Base-by-base conservation (phyloP, 1,140 invertebrate species). In the Drosophila obscura region DNA sequence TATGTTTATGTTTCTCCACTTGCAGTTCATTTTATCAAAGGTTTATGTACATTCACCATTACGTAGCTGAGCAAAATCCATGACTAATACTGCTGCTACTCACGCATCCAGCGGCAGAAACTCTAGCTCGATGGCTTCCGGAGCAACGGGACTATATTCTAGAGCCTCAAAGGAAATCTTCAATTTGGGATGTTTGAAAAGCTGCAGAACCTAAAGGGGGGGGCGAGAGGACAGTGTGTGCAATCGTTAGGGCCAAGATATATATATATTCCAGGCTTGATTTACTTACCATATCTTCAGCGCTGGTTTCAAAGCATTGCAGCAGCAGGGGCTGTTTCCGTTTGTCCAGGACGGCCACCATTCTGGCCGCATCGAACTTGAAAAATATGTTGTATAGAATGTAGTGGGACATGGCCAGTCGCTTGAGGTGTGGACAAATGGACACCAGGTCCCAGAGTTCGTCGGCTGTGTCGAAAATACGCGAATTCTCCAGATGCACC, bases 401-500 rank as follows among this genome's bases (percentile, higher is more conserved):
- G 16, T 56, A 49, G 4, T 52, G 57, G 26, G 35, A 48, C 13
- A 75, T 45, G 1, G 52, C 48, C 1, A 75, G 28, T 1, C 35
- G 13, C 24, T 19, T 58, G 0, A 75, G 71, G 0, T 57, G 43
- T 5, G 71, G 72, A 19, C 61, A 75, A 3, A 28, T 35, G 4
- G 15, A 35, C 2, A 74, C 71, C 7, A 59, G 28, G 5, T 55
- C 49, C 72, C 72, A 74, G 2, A 74, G 51, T 2, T 62, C 53
- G 8, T 59, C 49, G 8, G 60, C 71, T 39, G 16, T 64, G 8
- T 19, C n/a, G 45, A 60, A 56, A 2, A 73, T 57, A 3, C 46
- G 22, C 2, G 68, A 35, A 5, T 73, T 73, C 7, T 46, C 39
- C n/a, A 74, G 8, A 58, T 74, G 61, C 9, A 74, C 15, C 59